phyloP scores from a whole-genome alignment of 2,797 vertebrate species.

The Moxostoma hubbsi region DNA sequence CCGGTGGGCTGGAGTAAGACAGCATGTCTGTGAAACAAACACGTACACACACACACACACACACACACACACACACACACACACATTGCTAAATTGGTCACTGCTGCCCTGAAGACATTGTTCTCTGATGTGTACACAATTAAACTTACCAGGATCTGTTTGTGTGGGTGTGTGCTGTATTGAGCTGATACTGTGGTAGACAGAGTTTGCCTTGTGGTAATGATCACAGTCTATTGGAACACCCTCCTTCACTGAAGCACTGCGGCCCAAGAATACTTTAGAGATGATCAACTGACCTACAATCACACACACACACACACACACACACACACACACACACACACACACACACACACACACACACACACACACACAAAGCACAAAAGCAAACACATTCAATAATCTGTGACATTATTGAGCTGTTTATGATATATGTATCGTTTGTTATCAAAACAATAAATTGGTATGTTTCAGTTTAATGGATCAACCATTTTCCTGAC shows the following conservation, averaged over 20 bases:
- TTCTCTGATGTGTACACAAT: background rate
- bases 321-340: no score
- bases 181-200: slow-evolving; percentile 71
- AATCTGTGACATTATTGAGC: background rate
- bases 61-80: slow-evolving; percentile 17
- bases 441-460: no score
- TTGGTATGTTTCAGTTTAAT: no score
- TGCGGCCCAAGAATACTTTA: slow-evolving; percentile 84
- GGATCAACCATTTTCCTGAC: no score
- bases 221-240: slow-evolving; percentile 66
- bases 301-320: slow-evolving; percentile 30
- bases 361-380: slow-evolving; percentile 21
- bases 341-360: no score
- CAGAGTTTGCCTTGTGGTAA: slow-evolving; percentile 77
- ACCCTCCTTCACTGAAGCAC: slow-evolving; percentile 67
- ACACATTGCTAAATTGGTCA: slow-evolving; percentile 20
- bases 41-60: background rate
- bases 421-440: background rate
- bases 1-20: slow-evolving; percentile 54
- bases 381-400: background rate
- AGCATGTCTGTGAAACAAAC: slow-evolving; percentile 39
- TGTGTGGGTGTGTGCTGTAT: slow-evolving; percentile 38
- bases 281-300: slow-evolving; percentile 81
- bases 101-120: background rate
- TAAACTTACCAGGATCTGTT: slow-evolving; percentile 30